These are phyloP conservation scores for Tinea semifulvella DNA, from an alignment of 2,888 invertebrate species.

Conservation along the genomic window DNA sequence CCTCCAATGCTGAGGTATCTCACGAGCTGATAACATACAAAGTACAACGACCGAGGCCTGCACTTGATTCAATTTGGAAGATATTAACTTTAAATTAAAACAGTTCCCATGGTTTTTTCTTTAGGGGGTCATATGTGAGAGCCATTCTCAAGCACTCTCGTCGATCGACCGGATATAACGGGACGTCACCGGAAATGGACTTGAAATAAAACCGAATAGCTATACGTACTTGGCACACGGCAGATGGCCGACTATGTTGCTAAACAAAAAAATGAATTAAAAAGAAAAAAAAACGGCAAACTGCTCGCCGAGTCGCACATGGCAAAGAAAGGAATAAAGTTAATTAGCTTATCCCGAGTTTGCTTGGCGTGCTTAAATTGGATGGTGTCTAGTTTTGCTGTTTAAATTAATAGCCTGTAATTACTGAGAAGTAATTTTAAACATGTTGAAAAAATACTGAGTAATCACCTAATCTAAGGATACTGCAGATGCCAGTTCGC, in stretches of 20 bases:
- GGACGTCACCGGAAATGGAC: constrained; percentile 44
- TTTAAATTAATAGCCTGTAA: constrained; percentile 28
- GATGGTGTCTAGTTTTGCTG: constrained; percentile 25
- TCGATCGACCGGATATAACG: constrained; percentile 48
- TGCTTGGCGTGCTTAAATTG: constrained; percentile 28
- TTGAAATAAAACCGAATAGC: constrained; percentile 36
- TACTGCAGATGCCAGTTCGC: too few species aligned
- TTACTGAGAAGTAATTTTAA: constrained; percentile 25
- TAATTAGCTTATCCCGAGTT: constrained; percentile 28
- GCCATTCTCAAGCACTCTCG: constrained; percentile 36
- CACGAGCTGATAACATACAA: constrained; percentile 35
- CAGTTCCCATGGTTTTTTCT: neutral
- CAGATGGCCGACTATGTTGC: constrained; percentile 42
- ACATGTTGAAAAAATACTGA: neutral
- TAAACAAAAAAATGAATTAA: constrained; percentile 33
- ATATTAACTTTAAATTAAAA: neutral
- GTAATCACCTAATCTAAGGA: neutral
- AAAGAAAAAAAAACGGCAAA: constrained; percentile 25
- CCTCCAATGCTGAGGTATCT: constrained; percentile 56
- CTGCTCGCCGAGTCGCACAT: constrained; percentile 23
- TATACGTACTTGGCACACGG: constrained; percentile 32
- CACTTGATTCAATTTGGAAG: neutral
- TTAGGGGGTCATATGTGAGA: neutral
- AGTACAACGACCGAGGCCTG: constrained; percentile 55
- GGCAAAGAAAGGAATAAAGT: constrained; percentile 22